A percentile compares a stretch with the other conserved stretches of the same genome.
These are phyloP conservation scores for Exephanes ischioxanthus DNA, from an alignment of 2,888 invertebrate genomes.

Conservation along the genomic window DNA sequence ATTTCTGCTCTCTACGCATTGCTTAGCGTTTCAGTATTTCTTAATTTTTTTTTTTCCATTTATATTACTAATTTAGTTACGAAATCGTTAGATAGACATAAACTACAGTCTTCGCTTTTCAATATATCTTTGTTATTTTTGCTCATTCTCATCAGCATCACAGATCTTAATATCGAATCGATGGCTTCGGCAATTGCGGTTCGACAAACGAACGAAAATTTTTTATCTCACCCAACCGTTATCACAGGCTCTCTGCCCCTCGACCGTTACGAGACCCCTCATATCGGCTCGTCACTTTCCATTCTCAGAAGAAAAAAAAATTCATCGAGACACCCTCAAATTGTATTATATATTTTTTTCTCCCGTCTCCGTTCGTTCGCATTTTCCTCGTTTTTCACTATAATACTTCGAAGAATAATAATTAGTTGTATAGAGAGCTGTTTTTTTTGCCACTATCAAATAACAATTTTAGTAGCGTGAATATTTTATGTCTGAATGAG, in stretches of 20 bases:
- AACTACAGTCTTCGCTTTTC: constrained; percentile 30
- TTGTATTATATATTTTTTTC: constrained; percentile 29
- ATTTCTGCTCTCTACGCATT: constrained; percentile 15
- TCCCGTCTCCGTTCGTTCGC: not conserved
- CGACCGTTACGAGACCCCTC: constrained; percentile 11
- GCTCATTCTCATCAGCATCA: constrained; percentile 46
- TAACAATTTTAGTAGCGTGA: constrained; percentile 64
- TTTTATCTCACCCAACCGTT: constrained; percentile 42
- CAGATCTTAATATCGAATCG: constrained; percentile 50
- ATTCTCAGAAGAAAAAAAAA: constrained; percentile 14
- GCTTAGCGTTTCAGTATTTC: constrained; percentile 5
- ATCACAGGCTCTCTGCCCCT: constrained; percentile 54
- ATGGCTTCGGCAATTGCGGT: constrained; percentile 24
- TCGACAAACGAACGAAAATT: not conserved
- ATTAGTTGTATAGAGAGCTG: constrained; percentile 60
- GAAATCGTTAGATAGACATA: constrained; percentile 24
- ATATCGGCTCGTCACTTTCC: not conserved
- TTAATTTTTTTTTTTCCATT: not conserved
- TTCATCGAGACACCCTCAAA: constrained; percentile 15
- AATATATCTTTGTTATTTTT: constrained; percentile 21
- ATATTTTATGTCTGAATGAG: constrained; percentile 17
- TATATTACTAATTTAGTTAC: not conserved
- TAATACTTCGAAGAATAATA: constrained; percentile 60
- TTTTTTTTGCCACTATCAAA: constrained; percentile 48
- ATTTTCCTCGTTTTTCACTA: constrained; percentile 9